Conservation (phyloP, 2,888 invertebrate genomes). For the Drosophila picticornis region DNA sequence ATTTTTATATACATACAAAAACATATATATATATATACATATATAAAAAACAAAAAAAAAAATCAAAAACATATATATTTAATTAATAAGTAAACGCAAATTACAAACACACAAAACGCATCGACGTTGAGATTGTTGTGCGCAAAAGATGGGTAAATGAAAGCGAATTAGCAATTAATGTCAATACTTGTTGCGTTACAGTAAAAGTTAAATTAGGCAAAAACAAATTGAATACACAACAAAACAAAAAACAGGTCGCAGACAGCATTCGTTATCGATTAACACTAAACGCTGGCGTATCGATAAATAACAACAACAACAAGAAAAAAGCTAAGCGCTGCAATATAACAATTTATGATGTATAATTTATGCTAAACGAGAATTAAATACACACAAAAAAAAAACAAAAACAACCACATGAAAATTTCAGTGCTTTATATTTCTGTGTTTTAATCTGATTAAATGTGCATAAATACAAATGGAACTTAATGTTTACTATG, state of each 20-base stretch:
- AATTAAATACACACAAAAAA: constrained; percentile 71
- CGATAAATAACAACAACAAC: constrained; percentile 17
- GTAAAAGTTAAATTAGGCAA: constrained; percentile 52
- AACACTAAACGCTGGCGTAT: constrained; percentile 41
- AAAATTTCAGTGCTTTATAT: constrained; percentile 47
- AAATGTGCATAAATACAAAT: constrained; percentile 28
- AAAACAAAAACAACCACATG: constrained; percentile 52
- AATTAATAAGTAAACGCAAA: constrained; percentile 71
- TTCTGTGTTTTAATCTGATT: constrained; percentile 34
- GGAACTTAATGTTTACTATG: constrained; percentile 26
- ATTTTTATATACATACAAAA: constrained; percentile 73
- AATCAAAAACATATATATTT: constrained; percentile 22
- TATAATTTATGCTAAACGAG: constrained; percentile 76
- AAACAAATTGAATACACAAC: constrained; percentile 47
- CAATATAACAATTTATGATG: constrained; percentile 71
- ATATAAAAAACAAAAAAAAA: constrained; percentile 17
- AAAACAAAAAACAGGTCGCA: constrained; percentile 36
- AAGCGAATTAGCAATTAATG: constrained; percentile 57
- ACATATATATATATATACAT: constrained; percentile 9
- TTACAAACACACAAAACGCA: constrained; percentile 33
- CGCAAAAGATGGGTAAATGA: constrained; percentile 27
- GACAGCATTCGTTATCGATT: constrained; percentile 51
- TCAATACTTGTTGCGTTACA: constrained; percentile 69
- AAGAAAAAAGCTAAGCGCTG: constrained; percentile 40
- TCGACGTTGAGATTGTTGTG: constrained; percentile 34